Evolutionary conservation across 2,797 vertebrate genomes (phyloP).

Genomic region (Poeciliopsis infans): DNA sequence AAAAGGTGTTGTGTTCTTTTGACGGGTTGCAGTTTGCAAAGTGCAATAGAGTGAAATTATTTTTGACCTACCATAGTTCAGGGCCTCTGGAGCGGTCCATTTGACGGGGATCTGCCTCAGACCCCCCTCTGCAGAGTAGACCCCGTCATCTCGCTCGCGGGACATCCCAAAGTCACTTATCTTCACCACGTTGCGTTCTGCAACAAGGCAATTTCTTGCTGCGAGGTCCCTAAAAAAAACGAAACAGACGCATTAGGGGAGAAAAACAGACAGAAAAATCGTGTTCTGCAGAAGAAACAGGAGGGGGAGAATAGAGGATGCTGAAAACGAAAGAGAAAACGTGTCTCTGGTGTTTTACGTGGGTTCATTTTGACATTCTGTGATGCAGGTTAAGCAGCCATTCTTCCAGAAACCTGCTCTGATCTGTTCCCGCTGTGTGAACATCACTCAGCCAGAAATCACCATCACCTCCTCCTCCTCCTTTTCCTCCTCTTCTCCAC

Average conservation of each 20-base stretch:
- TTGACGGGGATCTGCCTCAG: constrained; percentile 96
- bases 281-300: neutral
- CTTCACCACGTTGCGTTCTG: constrained; percentile 88
- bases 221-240: constrained; percentile 87
- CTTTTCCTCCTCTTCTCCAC: constrained; percentile 13
- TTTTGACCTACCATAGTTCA: constrained; percentile 87
- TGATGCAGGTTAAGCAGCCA: constrained; percentile 36
- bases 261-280: neutral
- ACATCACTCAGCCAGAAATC: constrained; percentile 38
- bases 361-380: constrained; percentile 47
- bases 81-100: constrained; percentile 96
- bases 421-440: constrained; percentile 51
- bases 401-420: constrained; percentile 33
- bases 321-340: neutral
- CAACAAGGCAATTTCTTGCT: constrained; percentile 95
- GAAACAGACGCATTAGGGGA: constrained; percentile 2
- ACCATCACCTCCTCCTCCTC: constrained; percentile 16
- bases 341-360: constrained; percentile 19
- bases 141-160: constrained; percentile 89
- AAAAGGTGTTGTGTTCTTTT: neutral
- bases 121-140: constrained; percentile 89
- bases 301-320: neutral
- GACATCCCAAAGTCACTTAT: constrained; percentile 99
- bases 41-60: neutral
- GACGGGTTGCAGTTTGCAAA: neutral